These are phyloP conservation scores for Archivesica marissinica DNA, from an alignment of 1,140 invertebrate species.

Conservation along the genomic window DNA sequence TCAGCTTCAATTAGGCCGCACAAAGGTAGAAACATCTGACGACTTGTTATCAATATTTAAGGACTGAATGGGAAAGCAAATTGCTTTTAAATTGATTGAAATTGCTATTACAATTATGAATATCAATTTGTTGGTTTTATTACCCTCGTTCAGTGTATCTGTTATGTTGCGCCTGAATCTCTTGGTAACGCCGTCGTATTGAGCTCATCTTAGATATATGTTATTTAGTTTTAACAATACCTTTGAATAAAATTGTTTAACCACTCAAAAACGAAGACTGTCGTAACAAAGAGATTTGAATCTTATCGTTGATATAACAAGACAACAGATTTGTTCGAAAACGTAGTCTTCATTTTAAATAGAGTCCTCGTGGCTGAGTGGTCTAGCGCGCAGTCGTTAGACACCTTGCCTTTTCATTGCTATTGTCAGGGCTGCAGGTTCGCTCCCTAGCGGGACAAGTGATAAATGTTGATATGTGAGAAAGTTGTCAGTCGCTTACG, in stretches of 20 bases:
- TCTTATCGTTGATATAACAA: background rate
- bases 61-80: background rate
- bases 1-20: background rate
- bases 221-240: background rate
- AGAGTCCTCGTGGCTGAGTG: too few relatives aligned
- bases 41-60: constrained; percentile 15
- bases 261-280: background rate
- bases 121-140: constrained; percentile 19
- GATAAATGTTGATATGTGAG: too few relatives aligned
- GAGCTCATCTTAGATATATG: background rate
- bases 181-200: background rate
- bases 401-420: too few relatives aligned
- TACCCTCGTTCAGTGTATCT: background rate
- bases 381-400: too few relatives aligned
- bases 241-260: background rate
- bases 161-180: background rate
- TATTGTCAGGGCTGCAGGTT: too few relatives aligned
- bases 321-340: background rate
- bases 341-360: too few relatives aligned
- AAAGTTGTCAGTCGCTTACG: too few relatives aligned
- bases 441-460: too few relatives aligned
- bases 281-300: background rate
- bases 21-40: background rate
- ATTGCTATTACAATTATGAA: background rate
- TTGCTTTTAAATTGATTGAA: constrained; percentile 14